Evolutionary conservation across 2,113 vertebrate genomes (phyloP), one percentile per base, ranked within the genome.

Genomic region (Xyrauchen texanus): DNA sequence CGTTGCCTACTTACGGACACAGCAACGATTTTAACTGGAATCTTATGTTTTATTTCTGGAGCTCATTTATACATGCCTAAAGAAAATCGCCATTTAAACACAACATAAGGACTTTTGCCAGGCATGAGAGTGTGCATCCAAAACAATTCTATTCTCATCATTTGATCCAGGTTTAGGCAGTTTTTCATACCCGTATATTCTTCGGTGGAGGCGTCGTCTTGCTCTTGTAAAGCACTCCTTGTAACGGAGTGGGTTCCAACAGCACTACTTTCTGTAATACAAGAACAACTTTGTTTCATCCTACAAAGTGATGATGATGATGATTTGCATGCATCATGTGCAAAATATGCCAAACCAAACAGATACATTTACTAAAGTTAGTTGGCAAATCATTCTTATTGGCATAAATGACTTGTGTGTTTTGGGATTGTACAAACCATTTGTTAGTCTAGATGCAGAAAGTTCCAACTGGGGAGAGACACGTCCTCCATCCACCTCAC

Each of bases 171-270:
- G 21, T 34, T 34, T 34, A 34, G 21, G 3, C 21, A 7, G 15
- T 74, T 9, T 1, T 0, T 60, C 86, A 47, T 83, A 93, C 92
- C 90, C 63, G 90, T 88, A 74, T 88, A 72, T 53, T 91, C 90
- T 69, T 92, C 89, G 8, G 83, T 83, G 44, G 89, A 88, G 3
- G 85, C 81, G 12, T 90, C 87, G 12, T 81, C 89, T 46, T 77
- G 84, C 79, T 85, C 85, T 76, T 74, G 68, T 6, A 61, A 83
- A 12, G 85, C 57, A 58, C 66, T 83, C 53, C 78, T 87, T 53
- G 84, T 78, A 8, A 80, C 9, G 2, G 82, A 82, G 13, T 6
- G 68, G 16, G 74, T 89, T 58, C 55, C 76, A 71, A 76, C 83
- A 57, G 86, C 77, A 66, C 84, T 70, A 4, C 81, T 16, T 49